Conservation (phyloP, 2,888 invertebrate genomes). For the Mimachlamys varia region DNA sequence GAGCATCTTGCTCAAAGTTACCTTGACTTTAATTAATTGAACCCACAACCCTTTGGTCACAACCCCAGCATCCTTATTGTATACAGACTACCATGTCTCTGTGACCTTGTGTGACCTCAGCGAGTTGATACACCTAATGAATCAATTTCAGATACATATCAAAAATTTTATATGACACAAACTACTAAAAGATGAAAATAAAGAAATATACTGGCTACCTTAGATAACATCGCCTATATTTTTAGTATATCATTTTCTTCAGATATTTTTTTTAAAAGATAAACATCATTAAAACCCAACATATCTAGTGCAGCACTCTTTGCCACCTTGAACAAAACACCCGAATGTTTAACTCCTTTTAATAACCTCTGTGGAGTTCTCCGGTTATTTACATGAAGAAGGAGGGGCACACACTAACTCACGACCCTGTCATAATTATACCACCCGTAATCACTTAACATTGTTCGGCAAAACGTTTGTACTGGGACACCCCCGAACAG, state of each 20-base stretch:
- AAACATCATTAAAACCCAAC: background rate
- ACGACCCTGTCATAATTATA: conserved; percentile 5
- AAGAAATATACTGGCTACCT: background rate
- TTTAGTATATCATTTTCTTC: background rate
- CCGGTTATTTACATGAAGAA: background rate
- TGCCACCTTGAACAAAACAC: background rate
- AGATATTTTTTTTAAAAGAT: background rate
- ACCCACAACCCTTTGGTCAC: no score
- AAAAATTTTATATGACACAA: no score
- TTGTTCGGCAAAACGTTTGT: background rate
- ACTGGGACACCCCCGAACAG: background rate
- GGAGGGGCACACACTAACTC: background rate
- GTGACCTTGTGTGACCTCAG: no score
- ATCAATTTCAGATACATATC: no score
- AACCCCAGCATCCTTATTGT: no score
- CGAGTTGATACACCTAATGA: no score
- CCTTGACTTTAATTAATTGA: no score
- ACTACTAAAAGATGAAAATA: background rate
- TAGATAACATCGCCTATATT: background rate
- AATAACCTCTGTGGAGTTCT: background rate
- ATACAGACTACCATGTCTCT: no score
- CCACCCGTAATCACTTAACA: background rate
- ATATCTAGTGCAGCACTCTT: background rate
- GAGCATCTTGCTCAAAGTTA: no score
- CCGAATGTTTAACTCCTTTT: background rate